Evolutionary conservation across 2,888 invertebrate species (phyloP).

Genomic region (Agrochola circellaris): DNA sequence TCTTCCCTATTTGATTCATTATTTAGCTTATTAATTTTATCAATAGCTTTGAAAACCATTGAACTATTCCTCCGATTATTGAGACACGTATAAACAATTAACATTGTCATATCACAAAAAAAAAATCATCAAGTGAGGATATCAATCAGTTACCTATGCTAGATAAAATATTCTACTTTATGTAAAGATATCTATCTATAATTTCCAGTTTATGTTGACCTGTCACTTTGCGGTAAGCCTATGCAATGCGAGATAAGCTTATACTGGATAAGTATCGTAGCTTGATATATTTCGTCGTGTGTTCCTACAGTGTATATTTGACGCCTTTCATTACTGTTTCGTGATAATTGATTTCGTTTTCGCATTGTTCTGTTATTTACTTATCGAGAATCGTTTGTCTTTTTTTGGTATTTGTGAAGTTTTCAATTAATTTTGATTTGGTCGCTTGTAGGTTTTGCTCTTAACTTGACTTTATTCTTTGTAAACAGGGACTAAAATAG

Average conservation of each 20-base stretch:
- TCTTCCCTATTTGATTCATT: background rate
- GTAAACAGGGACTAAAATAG: too few species aligned
- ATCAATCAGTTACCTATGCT: background rate
- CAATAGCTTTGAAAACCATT: background rate
- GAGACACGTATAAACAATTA: background rate
- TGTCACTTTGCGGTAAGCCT: background rate
- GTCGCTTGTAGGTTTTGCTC: background rate
- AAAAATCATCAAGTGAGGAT: background rate
- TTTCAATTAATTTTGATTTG: slow-evolving; percentile 9
- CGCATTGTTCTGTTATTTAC: slow-evolving; percentile 34
- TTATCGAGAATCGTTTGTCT: background rate
- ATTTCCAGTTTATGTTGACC: too few species aligned
- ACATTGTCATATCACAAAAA: background rate
- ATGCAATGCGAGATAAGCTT: background rate
- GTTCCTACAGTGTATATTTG: slow-evolving; percentile 1
- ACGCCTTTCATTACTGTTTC: slow-evolving; percentile 11
- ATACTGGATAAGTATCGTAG: background rate
- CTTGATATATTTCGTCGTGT: background rate
- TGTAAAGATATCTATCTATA: background rate
- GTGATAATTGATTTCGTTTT: slow-evolving; percentile 22
- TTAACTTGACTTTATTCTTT: background rate
- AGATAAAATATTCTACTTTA: background rate
- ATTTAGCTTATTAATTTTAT: background rate
- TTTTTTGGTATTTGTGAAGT: slow-evolving; percentile 13
- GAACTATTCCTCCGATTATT: background rate